Evolutionary conservation across 2,113 vertebrate species (phyloP), one percentile per base, ranked within the genome.

Genomic region (Calidris pygmaea): DNA sequence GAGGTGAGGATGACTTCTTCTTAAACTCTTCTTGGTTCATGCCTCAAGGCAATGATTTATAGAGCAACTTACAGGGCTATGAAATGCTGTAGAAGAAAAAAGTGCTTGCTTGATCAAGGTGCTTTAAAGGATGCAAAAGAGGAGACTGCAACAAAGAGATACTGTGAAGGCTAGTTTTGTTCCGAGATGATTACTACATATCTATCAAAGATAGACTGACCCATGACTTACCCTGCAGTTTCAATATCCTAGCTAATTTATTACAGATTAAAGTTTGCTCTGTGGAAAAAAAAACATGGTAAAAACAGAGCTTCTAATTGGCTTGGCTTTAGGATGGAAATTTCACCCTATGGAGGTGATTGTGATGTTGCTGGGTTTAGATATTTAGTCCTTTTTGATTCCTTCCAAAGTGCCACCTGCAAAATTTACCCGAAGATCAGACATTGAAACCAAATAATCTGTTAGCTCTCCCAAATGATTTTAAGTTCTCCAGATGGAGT

Each of bases 41-140:
- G 48, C 16, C 66, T 22, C 18, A 60, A 71, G 21, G 68, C 23
- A 37, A 60, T 4, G 14, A 59, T 70, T 62, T 20, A n/a, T 20
- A n/a, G 10, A 53, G 32, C 6, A 0, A 13, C 41, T 39, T 74
- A 13, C 2, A 78, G 22, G 10, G 22, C 48, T 66, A 30, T 20
- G n/a, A 68, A 87, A 81, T 20, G 60, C 1, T 20, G 30, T 3
- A 11, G 66, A 84, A 96, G 45, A 39, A 78, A 53, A 60, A 39
- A 58, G 29, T 34, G 63, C 88, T 14, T 95, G 83, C 56, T 12
- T 1, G 8, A 6, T 84, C 43, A 60, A 94, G 68, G 37, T 45
- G 71, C 78, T 91, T 93, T 74, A 94, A 88, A 58, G 81, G 83
- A 72, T 94, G 59, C 59, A 94, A 65, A 5, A 59, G 80, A 34